Base-by-base conservation (phyloP, 30 jellyfish, hydroid and myxozoan species). In the Aurelia aurita complex sp. Pacific region DNA sequence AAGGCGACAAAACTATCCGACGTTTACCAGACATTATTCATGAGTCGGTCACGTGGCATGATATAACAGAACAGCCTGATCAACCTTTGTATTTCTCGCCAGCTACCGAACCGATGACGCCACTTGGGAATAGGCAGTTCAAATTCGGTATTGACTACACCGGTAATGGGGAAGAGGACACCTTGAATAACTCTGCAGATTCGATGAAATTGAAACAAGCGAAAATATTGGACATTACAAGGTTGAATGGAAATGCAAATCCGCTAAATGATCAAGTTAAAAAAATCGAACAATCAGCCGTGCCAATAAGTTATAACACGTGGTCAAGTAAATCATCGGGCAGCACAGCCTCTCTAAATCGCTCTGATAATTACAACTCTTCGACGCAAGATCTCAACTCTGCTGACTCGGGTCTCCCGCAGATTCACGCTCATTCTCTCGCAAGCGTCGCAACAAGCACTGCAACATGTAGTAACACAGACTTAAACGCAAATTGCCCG, bases 71-170 rank as follows among this genome's bases (percentile, higher is more conserved):
- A 2, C 93, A 84, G 53, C 82, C 81, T 43, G 82, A 84, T 46
- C 81, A 84, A 60, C 93, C 93, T 1, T 74, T 84, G 7, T 84
- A 84, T 34, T 84, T 84, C 57, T 84, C 93, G 67, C 93, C 93
- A 1, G 93, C 93, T 2, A 84, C 93, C 1, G 93, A 84, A 51
- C 93, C 93, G 29, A 84, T 84, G 93, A 84, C 93, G 64, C 93
- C 93, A 43, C 77, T 84, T 4, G 87, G 93, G 33, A 84, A 84
- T 59, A 61, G 93, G 46, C 77, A 73, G 33, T 84, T 84, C 76
- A 73, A 74, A 40, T 84, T 84, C 40, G 82, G 87, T 17, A 32
- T 84, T 43, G 87, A 64, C 5, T 60, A 16, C 46, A 42, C 66
- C 32, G 51, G 18, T 36, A 36, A 36, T 33, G 68, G 46, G 42